A percentile compares a stretch with the other conserved stretches of the same genome.
phyloP scores from a whole-genome alignment of 1,140 invertebrate genomes.

The Sycobia sp. region DNA sequence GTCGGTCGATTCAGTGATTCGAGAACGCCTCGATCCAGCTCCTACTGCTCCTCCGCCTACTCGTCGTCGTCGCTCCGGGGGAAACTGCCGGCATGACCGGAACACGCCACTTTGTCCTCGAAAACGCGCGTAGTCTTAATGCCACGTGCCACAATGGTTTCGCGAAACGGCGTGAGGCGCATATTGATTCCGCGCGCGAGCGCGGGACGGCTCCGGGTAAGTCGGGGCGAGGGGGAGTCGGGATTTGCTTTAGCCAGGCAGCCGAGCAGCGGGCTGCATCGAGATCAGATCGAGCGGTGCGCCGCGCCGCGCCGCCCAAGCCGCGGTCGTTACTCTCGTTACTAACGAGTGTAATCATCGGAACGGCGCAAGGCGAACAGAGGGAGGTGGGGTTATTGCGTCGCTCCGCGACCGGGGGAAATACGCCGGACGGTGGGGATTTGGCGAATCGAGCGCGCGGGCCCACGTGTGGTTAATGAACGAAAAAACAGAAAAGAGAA shows the following conservation, averaged over 20 bases:
- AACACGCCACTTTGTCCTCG: constrained; percentile 18
- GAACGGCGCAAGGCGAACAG: background rate
- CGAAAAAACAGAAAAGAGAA: too few species aligned
- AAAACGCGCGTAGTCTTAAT: too few species aligned
- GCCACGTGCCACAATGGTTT: constrained; percentile 37
- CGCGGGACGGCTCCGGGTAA: too few species aligned
- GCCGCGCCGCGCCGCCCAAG: background rate
- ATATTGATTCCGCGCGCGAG: constrained; percentile 46
- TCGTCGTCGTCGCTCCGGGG: background rate
- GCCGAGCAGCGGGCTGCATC: background rate
- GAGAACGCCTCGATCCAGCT: background rate
- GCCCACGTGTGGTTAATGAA: too few species aligned
- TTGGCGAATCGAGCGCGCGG: too few species aligned
- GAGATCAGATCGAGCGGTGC: too few species aligned
- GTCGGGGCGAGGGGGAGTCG: too few species aligned
- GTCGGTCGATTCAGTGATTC: background rate
- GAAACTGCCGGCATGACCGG: too few species aligned
- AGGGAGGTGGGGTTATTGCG: background rate
- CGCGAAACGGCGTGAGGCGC: constrained; percentile 36
- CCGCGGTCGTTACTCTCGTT: constrained; percentile 20
- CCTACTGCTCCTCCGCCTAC: background rate
- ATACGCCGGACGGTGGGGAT: too few species aligned
- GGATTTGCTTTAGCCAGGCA: too few species aligned
- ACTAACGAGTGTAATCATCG: constrained; percentile 26
- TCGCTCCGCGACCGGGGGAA: too few species aligned